Evolutionary conservation across 2,113 vertebrate species (phyloP).

Genomic region (Xiphias gladius): DNA sequence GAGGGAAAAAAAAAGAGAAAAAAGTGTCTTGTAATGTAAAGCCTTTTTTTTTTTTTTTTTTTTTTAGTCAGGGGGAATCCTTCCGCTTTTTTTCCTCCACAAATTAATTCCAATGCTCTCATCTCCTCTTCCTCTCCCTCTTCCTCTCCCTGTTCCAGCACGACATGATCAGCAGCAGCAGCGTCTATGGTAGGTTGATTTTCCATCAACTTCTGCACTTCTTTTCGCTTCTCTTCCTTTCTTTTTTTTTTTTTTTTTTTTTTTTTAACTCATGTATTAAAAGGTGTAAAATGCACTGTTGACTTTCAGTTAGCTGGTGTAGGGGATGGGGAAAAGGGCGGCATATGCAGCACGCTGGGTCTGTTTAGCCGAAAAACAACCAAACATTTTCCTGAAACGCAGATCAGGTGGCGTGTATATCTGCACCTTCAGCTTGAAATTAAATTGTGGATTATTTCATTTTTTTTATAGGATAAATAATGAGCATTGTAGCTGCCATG

Average conservation of each 20-base stretch:
- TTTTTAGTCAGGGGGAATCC: conserved; percentile 79
- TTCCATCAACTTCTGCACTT: conserved; percentile 85
- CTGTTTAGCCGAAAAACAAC: not conserved
- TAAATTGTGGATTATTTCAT: not conserved
- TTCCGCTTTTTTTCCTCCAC: conserved; percentile 9
- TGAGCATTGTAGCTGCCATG: not conserved
- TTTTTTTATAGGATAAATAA: not conserved
- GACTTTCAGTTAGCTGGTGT: not conserved
- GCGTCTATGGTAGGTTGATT: conserved; percentile 96
- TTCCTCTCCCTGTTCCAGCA: conserved; percentile 87
- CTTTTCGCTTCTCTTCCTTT: not conserved
- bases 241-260: not conserved
- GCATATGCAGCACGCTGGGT: not conserved
- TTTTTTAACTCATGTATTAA: not conserved
- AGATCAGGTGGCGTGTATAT: not conserved
- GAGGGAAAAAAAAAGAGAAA: conserved; percentile 59
- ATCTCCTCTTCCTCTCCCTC: conserved; percentile 63
- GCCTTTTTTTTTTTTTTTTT: conserved; percentile 84
- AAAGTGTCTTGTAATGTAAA: conserved; percentile 92
- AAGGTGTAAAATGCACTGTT: conserved; percentile 12
- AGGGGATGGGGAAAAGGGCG: not conserved
- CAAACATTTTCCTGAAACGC: not conserved
- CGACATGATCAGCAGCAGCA: conserved; percentile 99
- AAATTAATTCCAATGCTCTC: conserved; percentile 90
- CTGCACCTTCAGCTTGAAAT: not conserved